These are phyloP conservation scores for Julus scandinavius DNA, from an alignment of 2,888 invertebrate genomes.

Conservation along the genomic window DNA sequence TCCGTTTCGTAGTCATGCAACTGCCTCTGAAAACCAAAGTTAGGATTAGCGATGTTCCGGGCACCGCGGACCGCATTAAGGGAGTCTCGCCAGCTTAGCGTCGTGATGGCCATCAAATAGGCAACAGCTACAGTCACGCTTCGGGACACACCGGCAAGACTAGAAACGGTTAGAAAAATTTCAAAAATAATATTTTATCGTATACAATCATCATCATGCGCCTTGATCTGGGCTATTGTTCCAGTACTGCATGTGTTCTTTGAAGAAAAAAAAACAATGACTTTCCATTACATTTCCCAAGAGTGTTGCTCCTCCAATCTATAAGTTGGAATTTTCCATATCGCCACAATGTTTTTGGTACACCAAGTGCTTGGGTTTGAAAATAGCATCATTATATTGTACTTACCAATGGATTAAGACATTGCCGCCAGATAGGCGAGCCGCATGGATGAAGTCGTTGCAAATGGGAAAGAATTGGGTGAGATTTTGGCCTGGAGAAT, in stretches of 20 bases:
- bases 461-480: conserved; percentile 92
- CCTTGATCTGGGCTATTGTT: no score
- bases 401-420: conserved; percentile 93
- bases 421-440: conserved; percentile 87
- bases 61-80: conserved; percentile 93
- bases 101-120: conserved; percentile 94
- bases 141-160: conserved; percentile 95
- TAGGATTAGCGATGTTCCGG: conserved; percentile 93
- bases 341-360: no score
- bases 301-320: no score
- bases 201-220: neutral
- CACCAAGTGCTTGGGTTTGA: neutral
- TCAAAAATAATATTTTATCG: neutral
- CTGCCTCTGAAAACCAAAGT: conserved; percentile 94
- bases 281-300: no score
- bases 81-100: conserved; percentile 90
- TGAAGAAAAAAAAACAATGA: no score
- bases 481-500: conserved; percentile 92
- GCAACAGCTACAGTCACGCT: conserved; percentile 96
- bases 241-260: no score
- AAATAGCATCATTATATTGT: neutral
- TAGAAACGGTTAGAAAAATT: conserved; percentile 63
- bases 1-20: conserved; percentile 89
- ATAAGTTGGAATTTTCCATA: no score
- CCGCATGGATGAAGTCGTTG: conserved; percentile 96